Conservation (phyloP, 2,113 vertebrate genomes). For the Dermatemys mawii region DNA sequence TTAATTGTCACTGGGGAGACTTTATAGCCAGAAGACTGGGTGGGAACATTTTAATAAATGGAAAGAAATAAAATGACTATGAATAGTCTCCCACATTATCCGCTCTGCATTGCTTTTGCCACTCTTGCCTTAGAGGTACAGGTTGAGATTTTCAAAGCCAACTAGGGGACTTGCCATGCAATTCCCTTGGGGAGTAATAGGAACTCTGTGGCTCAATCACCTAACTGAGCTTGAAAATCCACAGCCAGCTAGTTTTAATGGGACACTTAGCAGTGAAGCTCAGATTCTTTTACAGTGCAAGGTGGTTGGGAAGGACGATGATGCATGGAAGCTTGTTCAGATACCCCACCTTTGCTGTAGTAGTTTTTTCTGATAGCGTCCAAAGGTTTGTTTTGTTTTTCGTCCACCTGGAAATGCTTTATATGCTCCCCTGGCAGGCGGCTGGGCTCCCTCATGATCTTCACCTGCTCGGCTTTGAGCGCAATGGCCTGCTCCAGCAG, state of each 20-base stretch:
- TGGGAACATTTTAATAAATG: neutral
- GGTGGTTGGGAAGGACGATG: too few relatives aligned
- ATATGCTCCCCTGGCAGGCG: constrained; percentile 80
- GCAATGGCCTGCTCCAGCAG: constrained; percentile 98
- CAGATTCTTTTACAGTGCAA: neutral
- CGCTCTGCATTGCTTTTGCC: neutral
- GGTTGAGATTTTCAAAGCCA: constrained; percentile 11
- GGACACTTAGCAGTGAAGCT: neutral
- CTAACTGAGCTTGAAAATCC: neutral
- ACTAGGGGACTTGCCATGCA: neutral
- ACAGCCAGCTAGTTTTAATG: neutral
- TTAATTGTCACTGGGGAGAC: neutral
- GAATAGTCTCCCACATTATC: neutral
- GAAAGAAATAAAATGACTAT: neutral
- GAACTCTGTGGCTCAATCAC: neutral
- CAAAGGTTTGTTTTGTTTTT: constrained; percentile 86
- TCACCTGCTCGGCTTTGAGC: constrained; percentile 95
- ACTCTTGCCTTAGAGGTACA: neutral
- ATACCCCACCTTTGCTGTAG: constrained; percentile 87
- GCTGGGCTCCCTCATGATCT: constrained; percentile 84
- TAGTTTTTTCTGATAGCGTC: constrained; percentile 90
- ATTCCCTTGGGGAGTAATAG: neutral
- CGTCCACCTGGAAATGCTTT: constrained; percentile 86
- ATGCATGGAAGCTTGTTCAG: fast-evolving
- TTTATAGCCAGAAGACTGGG: neutral